phyloP scores from a whole-genome alignment of 2,888 invertebrate species.

The Drosophila acutilabella region DNA sequence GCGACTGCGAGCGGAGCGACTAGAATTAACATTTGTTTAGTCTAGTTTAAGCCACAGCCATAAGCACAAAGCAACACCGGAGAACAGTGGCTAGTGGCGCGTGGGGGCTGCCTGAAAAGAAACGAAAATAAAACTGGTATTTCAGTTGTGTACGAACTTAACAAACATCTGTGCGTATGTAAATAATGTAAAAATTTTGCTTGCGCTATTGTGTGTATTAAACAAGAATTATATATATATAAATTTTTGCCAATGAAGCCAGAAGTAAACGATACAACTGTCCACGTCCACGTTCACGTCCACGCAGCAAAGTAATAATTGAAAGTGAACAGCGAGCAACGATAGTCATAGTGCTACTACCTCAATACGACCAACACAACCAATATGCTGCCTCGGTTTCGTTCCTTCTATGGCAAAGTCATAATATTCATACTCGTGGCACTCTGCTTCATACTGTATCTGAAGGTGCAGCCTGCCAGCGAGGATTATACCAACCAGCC shows the following conservation, averaged over 20 bases:
- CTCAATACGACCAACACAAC: conserved; percentile 40
- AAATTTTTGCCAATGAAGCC: conserved; percentile 34
- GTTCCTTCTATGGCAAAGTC: conserved; percentile 84
- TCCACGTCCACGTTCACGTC: conserved; percentile 46
- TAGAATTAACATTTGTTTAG: conserved; percentile 70
- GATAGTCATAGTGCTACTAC: conserved; percentile 39
- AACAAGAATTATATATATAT: conserved; percentile 1
- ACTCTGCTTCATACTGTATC: conserved; percentile 82
- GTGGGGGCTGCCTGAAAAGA: conserved; percentile 9
- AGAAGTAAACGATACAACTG: conserved; percentile 14
- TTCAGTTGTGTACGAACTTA: conserved; percentile 9
- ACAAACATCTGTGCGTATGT: conserved; percentile 40
- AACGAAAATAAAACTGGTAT: conserved; percentile 40
- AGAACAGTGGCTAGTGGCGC: conserved; percentile 18
- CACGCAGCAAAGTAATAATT: conserved; percentile 49
- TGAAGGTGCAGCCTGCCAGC: conserved; percentile 76
- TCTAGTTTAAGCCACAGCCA: conserved; percentile 76
- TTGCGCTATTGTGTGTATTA: conserved; percentile 13
- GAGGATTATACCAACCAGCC: conserved; percentile 40
- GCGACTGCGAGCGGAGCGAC: conserved; percentile 44
- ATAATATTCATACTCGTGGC: conserved; percentile 82
- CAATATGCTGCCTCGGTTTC: conserved; percentile 84
- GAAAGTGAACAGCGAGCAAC: conserved; percentile 32
- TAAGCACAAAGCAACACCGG: conserved; percentile 47
- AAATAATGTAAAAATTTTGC: conserved; percentile 17